Percentiles rank a stretch among this genome's conserved stretches.
phyloP scores from a whole-genome alignment of 2,113 vertebrate species.

The Etia nguti region DNA sequence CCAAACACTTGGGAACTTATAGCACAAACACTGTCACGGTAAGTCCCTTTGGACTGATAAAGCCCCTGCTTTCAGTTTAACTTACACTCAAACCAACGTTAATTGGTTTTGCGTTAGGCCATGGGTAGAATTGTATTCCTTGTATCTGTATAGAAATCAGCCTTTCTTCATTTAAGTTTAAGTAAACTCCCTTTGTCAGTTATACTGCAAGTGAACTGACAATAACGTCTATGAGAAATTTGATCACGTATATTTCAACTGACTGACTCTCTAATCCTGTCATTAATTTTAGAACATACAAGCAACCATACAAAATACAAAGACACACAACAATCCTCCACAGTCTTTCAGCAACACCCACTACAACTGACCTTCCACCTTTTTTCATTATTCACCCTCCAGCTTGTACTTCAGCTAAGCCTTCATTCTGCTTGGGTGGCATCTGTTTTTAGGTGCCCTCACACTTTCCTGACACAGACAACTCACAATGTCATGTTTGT shows the following conservation, averaged over 20 bases:
- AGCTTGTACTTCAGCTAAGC: not conserved
- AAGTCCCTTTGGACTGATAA: not conserved
- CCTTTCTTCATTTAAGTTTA: not conserved
- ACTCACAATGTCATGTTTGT: not conserved
- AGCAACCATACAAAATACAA: not conserved
- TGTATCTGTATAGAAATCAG: not conserved
- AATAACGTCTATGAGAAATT: not conserved
- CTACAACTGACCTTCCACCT: not conserved
- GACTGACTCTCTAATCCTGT: not conserved
- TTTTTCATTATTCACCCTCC: not conserved
- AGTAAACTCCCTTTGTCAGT: not conserved
- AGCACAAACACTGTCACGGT: not conserved
- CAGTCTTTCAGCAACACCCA: not conserved
- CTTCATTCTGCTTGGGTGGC: not conserved
- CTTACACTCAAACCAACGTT: not conserved
- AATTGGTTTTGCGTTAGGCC: not conserved
- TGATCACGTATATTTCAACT: not conserved
- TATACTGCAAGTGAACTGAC: not conserved
- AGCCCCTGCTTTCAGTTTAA: not conserved
- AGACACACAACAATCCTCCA: not conserved
- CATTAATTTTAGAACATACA: not conserved
- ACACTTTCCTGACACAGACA: not conserved
- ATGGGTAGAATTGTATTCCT: not conserved
- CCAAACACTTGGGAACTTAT: not conserved
- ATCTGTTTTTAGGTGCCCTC: not conserved